Conservation (phyloP, 2,888 invertebrate genomes). For the Volucella bombylans region DNA sequence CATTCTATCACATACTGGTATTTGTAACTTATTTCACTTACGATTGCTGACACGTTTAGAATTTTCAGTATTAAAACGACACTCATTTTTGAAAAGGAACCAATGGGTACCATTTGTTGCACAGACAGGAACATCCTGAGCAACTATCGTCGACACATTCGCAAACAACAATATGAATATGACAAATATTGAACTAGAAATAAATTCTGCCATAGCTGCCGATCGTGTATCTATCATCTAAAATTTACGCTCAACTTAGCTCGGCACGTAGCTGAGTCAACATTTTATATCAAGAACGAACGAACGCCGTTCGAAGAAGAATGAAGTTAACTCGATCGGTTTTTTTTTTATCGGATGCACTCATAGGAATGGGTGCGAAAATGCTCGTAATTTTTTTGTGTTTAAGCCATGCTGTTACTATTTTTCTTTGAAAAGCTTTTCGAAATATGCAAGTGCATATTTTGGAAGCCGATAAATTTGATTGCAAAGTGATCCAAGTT, state of each 20-base stretch:
- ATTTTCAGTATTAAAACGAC: constrained; percentile 43
- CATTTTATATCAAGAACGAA: constrained; percentile 52
- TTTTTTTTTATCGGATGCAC: constrained; percentile 17
- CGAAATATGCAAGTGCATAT: too few species aligned
- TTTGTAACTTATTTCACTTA: constrained; percentile 33
- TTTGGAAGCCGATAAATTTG: too few species aligned
- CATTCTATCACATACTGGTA: neutral
- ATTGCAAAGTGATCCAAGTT: too few species aligned
- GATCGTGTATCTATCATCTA: constrained; percentile 4
- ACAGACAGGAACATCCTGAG: constrained; percentile 48
- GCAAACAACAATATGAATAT: constrained; percentile 11
- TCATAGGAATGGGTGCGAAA: constrained; percentile 39
- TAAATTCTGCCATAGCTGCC: constrained; percentile 40
- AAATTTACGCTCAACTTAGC: constrained; percentile 17
- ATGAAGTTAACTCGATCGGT: neutral
- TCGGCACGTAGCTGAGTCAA: constrained; percentile 33
- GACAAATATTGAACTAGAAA: constrained; percentile 20
- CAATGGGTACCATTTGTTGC: constrained; percentile 59
- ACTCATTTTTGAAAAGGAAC: constrained; percentile 58
- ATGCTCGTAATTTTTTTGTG: neutral
- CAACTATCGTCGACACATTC: neutral
- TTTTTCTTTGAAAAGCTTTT: neutral
- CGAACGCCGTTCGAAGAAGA: neutral
- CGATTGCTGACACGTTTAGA: neutral
- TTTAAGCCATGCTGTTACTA: constrained; percentile 8